Conservation (phyloP, 1,140 invertebrate species). For the Antheraea pernyi region DNA sequence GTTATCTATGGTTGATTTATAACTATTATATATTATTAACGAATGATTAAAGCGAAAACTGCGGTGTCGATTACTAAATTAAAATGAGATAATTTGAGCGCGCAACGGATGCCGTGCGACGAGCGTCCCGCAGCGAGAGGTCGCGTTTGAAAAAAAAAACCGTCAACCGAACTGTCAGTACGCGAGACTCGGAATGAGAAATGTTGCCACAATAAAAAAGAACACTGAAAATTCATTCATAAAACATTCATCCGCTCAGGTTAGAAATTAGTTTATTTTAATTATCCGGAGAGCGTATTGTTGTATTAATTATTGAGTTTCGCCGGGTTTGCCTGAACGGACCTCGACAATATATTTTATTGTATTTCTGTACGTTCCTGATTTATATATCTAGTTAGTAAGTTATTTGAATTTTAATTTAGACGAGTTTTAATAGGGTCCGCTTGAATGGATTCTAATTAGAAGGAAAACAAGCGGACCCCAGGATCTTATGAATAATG, state of each 20-base stretch:
- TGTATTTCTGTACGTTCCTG: constrained; percentile 62
- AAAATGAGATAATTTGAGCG: constrained; percentile 70
- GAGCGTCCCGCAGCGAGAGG: constrained; percentile 59
- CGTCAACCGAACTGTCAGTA: constrained; percentile 69
- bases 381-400: constrained; percentile 78
- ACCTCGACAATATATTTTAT: constrained; percentile 76
- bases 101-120: constrained; percentile 57
- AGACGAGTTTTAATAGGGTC: constrained; percentile 74
- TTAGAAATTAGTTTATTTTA: constrained; percentile 79
- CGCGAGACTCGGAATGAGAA: constrained; percentile 63
- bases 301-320: constrained; percentile 71
- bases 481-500: constrained; percentile 65
- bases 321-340: constrained; percentile 30
- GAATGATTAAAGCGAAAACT: constrained; percentile 34
- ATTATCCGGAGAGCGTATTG: constrained; percentile 68
- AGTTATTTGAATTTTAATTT: constrained; percentile 79
- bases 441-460: constrained; percentile 77
- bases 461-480: constrained; percentile 66
- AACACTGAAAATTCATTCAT: constrained; percentile 58
- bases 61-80: constrained; percentile 58
- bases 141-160: constrained; percentile 63
- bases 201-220: constrained; percentile 67
- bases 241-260: constrained; percentile 55
- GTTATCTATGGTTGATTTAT: constrained; percentile 19
- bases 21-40: constrained; percentile 36